Percentiles rank a stretch among this genome's conserved stretches.
phyloP scores from a whole-genome alignment of 1,140 invertebrate genomes.

The Acromyrmex heyeri region DNA sequence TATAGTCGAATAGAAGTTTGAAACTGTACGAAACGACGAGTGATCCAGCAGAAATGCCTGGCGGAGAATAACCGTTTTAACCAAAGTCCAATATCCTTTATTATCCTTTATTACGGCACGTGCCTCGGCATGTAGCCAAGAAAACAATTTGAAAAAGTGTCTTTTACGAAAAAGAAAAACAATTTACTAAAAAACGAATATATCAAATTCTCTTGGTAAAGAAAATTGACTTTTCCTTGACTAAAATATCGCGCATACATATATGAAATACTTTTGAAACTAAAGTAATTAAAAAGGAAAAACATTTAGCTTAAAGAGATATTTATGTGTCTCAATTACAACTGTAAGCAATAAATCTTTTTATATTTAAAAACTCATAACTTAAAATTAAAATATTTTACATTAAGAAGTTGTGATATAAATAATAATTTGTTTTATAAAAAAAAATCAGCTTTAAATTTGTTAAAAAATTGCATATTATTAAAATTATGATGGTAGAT shows the following conservation, averaged over 20 bases:
- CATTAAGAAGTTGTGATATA: not conserved
- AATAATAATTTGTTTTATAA: not conserved
- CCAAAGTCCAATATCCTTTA: slow-evolving; percentile 61
- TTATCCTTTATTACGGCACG: slow-evolving; percentile 54
- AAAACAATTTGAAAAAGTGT: not conserved
- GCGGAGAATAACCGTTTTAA: slow-evolving; percentile 33
- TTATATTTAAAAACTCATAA: not conserved
- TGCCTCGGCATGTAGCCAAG: slow-evolving; percentile 18
- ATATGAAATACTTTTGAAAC: not conserved
- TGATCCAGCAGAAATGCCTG: slow-evolving; percentile 33
- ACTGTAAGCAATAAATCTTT: not conserved
- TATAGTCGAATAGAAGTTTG: slow-evolving; percentile 53
- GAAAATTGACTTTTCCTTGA: not conserved
- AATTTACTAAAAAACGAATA: not conserved
- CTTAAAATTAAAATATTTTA: slow-evolving; percentile 2
- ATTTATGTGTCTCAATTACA: not conserved
- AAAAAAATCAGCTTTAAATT: not conserved
- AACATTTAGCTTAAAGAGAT: not conserved
- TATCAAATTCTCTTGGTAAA: not conserved
- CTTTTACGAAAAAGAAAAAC: not conserved
- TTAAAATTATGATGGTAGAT: not conserved
- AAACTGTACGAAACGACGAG: slow-evolving; percentile 31
- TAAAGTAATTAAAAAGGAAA: not conserved
- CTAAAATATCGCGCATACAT: not conserved
- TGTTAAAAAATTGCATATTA: not conserved